Percentiles rank a stretch among this genome's conserved stretches.
phyloP scores from a whole-genome alignment of 2,797 vertebrate genomes.

The Pristis pectinata region DNA sequence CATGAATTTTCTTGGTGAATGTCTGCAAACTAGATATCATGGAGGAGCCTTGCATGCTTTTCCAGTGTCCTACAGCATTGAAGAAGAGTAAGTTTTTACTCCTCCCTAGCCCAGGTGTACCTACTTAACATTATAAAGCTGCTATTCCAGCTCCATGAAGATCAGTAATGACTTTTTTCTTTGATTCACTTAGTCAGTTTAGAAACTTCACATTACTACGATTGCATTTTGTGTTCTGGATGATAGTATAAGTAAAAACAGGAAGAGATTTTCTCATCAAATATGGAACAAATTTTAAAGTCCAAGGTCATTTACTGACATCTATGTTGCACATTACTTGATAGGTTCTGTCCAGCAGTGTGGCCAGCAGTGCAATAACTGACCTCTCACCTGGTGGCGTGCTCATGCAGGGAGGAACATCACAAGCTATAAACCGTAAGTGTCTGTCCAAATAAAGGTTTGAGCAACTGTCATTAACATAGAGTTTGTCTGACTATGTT shows the following conservation, averaged over 20 bases:
- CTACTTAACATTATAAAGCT: not conserved
- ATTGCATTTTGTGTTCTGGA: not conserved
- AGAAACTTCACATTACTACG: not conserved
- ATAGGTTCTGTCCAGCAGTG: constrained; percentile 84
- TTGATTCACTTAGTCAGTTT: not conserved
- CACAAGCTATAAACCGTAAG: constrained; percentile 95
- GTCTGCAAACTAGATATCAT: not conserved
- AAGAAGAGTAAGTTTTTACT: not conserved
- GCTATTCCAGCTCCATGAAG: not conserved
- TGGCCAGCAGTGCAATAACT: constrained; percentile 79
- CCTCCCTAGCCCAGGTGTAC: not conserved
- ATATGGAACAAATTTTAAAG: not conserved
- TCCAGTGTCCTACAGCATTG: not conserved
- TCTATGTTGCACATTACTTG: not conserved
- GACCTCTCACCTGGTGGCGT: constrained; percentile 88
- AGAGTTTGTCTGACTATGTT: not conserved
- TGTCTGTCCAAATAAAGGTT: constrained; percentile 33
- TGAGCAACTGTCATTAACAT: not conserved
- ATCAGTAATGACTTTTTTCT: not conserved
- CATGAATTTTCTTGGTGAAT: not conserved
- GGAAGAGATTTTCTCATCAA: not conserved
- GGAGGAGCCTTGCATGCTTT: not conserved
- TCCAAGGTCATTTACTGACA: not conserved
- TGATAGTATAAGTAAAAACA: not conserved
- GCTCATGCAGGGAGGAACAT: constrained; percentile 84